phyloP scores from a whole-genome alignment of 2,113 vertebrate genomes.

The Parotia lawesii region DNA sequence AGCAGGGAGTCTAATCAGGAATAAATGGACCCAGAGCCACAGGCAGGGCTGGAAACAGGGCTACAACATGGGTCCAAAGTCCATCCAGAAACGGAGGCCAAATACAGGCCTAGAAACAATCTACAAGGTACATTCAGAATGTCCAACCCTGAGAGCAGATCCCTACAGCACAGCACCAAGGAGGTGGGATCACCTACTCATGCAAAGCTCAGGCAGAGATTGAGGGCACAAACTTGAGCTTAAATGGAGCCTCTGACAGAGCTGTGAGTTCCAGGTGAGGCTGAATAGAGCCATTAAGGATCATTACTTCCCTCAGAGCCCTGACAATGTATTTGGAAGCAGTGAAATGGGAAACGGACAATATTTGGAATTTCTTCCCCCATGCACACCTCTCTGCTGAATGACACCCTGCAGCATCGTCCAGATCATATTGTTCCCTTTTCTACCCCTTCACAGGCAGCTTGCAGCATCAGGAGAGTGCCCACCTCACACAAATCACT shows the following conservation, averaged over 20 bases:
- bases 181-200: neutral
- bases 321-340: neutral
- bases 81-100: neutral
- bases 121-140: too few species aligned
- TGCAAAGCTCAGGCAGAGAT: neutral
- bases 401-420: neutral
- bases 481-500: neutral
- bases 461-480: neutral
- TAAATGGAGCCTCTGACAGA: neutral
- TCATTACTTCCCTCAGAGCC: neutral
- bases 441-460: neutral
- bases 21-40: neutral
- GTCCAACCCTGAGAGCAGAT: neutral
- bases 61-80: neutral
- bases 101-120: neutral
- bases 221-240: neutral
- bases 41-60: neutral
- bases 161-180: neutral
- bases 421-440: neutral
- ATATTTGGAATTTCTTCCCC: neutral
- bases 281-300: neutral
- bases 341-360: neutral
- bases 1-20: neutral
- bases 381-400: neutral
- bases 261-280: neutral